Conservation (phyloP, 1,140 invertebrate species). For the Camponotus pennsylvanicus region DNA sequence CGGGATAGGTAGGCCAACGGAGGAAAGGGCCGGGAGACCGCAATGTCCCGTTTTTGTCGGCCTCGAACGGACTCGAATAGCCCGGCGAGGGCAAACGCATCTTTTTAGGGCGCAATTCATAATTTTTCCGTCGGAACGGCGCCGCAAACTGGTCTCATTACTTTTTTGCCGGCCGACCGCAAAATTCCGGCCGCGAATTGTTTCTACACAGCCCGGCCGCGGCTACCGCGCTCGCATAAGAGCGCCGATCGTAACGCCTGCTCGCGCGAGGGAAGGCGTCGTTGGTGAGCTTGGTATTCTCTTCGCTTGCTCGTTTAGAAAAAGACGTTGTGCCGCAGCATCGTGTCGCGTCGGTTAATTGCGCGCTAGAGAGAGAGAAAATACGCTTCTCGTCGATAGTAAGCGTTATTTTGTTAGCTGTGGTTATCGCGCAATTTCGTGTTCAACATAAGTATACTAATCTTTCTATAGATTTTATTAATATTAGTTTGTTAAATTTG, state of each 20-base stretch:
- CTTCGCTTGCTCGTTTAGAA: slow-evolving; percentile 15
- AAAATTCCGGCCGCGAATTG: slow-evolving; percentile 78
- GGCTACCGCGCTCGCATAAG: slow-evolving; percentile 66
- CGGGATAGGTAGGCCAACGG: slow-evolving; percentile 33
- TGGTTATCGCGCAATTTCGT: background rate
- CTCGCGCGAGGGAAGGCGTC: slow-evolving; percentile 41
- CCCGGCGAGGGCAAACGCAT: slow-evolving; percentile 59
- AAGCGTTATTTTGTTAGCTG: slow-evolving; percentile 17
- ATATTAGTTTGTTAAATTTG: background rate
- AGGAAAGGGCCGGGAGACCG: slow-evolving; percentile 62
- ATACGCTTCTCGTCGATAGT: background rate
- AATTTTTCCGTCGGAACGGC: slow-evolving; percentile 80
- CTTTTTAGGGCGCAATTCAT: slow-evolving; percentile 80
- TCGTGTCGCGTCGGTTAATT: slow-evolving; percentile 31
- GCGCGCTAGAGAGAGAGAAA: background rate
- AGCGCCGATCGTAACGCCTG: slow-evolving; percentile 58
- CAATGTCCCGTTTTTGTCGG: slow-evolving; percentile 75
- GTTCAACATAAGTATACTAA: background rate
- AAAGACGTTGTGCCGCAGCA: background rate
- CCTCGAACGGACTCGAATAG: slow-evolving; percentile 45
- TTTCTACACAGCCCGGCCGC: slow-evolving; percentile 53
- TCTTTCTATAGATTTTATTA: slow-evolving; percentile 26
- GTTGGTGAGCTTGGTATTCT: slow-evolving; percentile 29
- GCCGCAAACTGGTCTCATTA: slow-evolving; percentile 82
- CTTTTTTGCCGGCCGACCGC: slow-evolving; percentile 80